phyloP scores from a whole-genome alignment of 1,140 invertebrate species.

The Rhagoletis pomonella region DNA sequence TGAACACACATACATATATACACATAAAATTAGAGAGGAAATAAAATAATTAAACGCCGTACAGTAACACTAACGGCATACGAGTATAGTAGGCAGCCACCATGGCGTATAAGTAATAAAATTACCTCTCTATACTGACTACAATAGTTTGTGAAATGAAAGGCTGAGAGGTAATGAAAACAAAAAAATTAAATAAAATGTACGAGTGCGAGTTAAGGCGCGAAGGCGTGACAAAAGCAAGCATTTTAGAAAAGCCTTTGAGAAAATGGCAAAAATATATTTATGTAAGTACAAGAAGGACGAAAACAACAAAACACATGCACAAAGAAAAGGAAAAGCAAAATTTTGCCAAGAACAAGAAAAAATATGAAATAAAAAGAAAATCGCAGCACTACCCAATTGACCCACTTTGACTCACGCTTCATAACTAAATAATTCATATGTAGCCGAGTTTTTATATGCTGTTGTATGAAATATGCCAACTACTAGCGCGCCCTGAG shows the following conservation, averaged over 20 bases:
- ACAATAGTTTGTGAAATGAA: background rate
- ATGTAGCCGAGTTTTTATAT: constrained; percentile 57
- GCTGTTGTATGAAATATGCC: background rate
- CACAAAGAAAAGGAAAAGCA: background rate
- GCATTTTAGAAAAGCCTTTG: background rate
- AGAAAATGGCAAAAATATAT: background rate
- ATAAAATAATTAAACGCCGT: background rate
- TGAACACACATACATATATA: background rate
- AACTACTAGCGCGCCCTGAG: background rate
- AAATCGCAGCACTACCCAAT: background rate
- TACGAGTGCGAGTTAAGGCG: background rate
- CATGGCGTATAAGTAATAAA: constrained; percentile 40
- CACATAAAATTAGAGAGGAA: background rate
- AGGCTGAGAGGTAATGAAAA: background rate
- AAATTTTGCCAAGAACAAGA: background rate
- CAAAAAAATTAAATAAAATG: background rate
- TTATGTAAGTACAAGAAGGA: background rate
- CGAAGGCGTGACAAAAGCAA: background rate
- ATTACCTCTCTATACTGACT: background rate
- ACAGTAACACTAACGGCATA: background rate
- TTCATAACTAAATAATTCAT: constrained; percentile 72
- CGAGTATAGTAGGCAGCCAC: background rate
- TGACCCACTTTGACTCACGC: constrained; percentile 72
- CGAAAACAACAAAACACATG: background rate
- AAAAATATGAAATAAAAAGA: background rate